Percentiles rank a stretch among this genome's conserved stretches.
These are phyloP conservation scores for Hippocampus kuda DNA, from an alignment of 2,797 vertebrate genomes.

Conservation along the genomic window DNA sequence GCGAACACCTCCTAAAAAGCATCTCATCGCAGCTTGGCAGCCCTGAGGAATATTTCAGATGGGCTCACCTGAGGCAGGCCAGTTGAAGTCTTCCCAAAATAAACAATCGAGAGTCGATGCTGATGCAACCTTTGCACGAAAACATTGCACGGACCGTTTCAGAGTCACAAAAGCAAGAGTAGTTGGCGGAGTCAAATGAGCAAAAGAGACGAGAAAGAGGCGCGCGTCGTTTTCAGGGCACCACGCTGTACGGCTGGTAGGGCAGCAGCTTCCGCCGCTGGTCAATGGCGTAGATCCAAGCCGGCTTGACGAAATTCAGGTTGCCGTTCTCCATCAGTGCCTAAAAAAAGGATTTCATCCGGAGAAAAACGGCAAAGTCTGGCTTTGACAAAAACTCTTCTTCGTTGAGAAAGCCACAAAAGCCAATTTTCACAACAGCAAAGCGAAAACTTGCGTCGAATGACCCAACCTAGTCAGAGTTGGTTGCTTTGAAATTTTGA, in stretches of 20 bases:
- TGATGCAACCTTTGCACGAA: neutral
- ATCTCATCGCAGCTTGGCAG: neutral
- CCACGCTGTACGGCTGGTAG: constrained; percentile 80
- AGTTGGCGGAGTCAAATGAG: neutral
- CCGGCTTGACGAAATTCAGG: constrained; percentile 79
- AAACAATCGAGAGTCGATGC: neutral
- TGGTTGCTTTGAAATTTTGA: too few species aligned
- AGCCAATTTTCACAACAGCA: too few species aligned
- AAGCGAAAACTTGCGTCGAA: too few species aligned
- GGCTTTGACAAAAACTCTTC: too few species aligned
- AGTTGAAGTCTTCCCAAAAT: neutral
- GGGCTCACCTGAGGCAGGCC: neutral
- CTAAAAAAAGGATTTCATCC: constrained; percentile 40
- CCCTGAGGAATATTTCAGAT: neutral
- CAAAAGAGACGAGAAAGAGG: neutral
- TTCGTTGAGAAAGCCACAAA: too few species aligned
- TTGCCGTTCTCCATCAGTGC: constrained; percentile 79
- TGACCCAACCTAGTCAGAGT: too few species aligned
- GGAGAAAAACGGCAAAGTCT: neutral
- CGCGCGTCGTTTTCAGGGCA: constrained; percentile 57
- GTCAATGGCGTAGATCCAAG: constrained; percentile 82
- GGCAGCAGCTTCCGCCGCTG: constrained; percentile 78
- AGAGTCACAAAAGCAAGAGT: neutral
- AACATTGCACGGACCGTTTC: neutral
- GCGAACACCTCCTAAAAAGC: constrained; percentile 19